Conservation (phyloP, 2,797 vertebrate genomes). For the Pseudotriccus pelzelni region DNA sequence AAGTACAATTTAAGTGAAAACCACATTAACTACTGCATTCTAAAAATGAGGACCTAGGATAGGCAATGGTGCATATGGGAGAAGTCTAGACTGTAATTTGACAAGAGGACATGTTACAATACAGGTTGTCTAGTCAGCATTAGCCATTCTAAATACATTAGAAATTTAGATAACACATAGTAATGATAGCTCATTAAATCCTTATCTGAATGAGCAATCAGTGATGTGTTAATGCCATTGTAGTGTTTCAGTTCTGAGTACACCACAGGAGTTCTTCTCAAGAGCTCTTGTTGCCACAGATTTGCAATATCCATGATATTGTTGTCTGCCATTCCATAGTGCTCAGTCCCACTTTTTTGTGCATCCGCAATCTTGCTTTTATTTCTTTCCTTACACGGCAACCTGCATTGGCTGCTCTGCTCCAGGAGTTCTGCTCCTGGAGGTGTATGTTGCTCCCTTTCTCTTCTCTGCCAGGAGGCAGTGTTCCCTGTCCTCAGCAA, state of each 20-base stretch:
- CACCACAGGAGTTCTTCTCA: neutral
- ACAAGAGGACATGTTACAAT: neutral
- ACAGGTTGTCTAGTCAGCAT: neutral
- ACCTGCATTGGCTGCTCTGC: neutral
- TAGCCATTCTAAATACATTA: neutral
- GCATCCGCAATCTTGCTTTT: neutral
- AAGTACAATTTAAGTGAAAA: slow-evolving; percentile 20
- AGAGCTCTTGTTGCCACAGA: neutral
- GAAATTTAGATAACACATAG: neutral
- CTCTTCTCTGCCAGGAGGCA: neutral
- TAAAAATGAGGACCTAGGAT: neutral
- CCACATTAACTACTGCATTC: neutral
- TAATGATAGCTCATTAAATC: neutral
- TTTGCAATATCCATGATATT: rapidly evolving
- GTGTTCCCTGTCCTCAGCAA: neutral
- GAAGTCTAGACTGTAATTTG: slow-evolving; percentile 12
- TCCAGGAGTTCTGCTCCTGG: neutral
- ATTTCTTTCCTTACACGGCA: neutral
- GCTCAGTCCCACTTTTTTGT: neutral
- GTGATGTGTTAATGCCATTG: neutral
- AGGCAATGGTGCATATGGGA: neutral
- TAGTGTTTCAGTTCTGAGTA: neutral
- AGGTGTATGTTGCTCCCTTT: neutral
- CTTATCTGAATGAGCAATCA: neutral
- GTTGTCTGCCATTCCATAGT: neutral